Base-by-base conservation (phyloP, 2,797 vertebrate species). In the Macropodus opercularis region DNA sequence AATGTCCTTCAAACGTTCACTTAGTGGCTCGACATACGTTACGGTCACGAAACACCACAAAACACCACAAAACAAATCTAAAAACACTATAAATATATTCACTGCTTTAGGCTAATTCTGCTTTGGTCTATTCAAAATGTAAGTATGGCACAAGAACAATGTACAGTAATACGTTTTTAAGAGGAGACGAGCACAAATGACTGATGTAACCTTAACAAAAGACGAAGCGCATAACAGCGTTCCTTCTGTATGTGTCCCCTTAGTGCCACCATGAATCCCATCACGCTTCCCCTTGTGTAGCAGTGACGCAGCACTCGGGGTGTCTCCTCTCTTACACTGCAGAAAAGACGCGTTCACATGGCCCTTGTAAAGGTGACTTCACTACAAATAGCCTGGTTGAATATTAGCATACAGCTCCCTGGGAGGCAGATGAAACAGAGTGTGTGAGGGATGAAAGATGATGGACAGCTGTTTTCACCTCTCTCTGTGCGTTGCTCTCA, bases 321-420 rank as follows among this genome's bases (percentile, higher is more conserved):
- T 66, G 71, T 79, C n/a, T n/a, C 79, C 71, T 86, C 63, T 49
- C 63, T 62, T 50, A 36, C 40, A 68, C 70, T 79, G 77, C 79
- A 80, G 64, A 62, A 67, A 9, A 48, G 32, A 39, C 47, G 55
- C 26, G 55, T 49, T 36, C 23, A n/a, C 34, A 1, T 54, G 64
- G 72, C 66, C 63, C 64, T 62, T 56, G 63, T 62, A 83, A 63
- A 86, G 79, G 79, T 82, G 81, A 77, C 74, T 78, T 76, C 63
- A 73, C 63, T 71, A 64, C 64, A 75, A 79, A 83, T 59, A 85
- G 71, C 61, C 47, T 9, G 11, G 54, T 63, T 53, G 46, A 51
- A 66, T 24, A 75, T 77, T 66, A 65, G 27, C 61, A 74, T 81
- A 57, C 22, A 55, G 73, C 69, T 75, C 29, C 69, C 61, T 61